Evolutionary conservation across 2,797 vertebrate genomes (phyloP).

Genomic region (Peromyscus attwateri): DNA sequence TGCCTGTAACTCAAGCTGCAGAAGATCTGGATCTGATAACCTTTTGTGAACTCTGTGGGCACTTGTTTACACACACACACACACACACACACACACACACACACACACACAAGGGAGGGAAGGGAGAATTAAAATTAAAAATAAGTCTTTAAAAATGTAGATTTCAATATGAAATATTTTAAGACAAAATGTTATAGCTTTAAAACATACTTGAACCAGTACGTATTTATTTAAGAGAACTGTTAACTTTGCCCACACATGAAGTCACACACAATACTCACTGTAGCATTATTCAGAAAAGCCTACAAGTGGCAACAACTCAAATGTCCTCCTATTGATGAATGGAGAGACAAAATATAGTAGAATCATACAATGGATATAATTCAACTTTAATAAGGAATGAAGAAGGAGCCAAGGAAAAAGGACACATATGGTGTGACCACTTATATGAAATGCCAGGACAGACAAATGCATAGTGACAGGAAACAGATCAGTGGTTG

Average conservation of each 20-base stretch:
- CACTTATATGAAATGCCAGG: background rate
- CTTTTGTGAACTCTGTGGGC: background rate
- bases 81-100: background rate
- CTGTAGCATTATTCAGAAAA: conserved; percentile 1
- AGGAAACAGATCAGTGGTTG: background rate
- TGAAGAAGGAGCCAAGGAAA: background rate
- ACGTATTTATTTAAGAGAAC: background rate
- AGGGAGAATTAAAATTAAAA: background rate
- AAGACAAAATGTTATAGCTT: conserved; percentile 32
- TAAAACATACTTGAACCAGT: background rate
- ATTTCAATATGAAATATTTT: conserved; percentile 44
- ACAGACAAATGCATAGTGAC: background rate
- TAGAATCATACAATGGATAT: background rate
- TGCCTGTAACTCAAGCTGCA: too few species aligned
- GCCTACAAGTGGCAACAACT: background rate
- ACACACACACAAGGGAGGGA: background rate
- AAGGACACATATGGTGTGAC: background rate
- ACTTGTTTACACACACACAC: background rate
- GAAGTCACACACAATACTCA: conserved; percentile 2
- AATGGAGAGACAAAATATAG: background rate
- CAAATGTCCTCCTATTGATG: background rate
- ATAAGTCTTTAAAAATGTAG: background rate
- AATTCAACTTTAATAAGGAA: background rate
- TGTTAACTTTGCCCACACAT: background rate
- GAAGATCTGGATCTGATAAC: background rate